These are phyloP conservation scores for Octopus bimaculoides DNA, from an alignment of 1,140 invertebrate species.

Conservation along the genomic window DNA sequence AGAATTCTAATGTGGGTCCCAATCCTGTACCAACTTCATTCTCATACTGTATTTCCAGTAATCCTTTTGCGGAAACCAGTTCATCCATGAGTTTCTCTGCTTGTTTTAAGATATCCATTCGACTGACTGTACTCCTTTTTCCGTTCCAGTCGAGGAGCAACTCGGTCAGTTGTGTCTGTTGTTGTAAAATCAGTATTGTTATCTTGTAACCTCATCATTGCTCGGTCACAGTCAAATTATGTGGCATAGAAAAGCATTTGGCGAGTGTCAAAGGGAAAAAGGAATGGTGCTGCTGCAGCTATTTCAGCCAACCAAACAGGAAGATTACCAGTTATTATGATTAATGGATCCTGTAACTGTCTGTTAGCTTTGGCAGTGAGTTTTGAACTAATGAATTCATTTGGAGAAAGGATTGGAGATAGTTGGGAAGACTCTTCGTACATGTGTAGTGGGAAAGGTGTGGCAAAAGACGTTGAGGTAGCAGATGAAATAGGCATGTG, in stretches of 20 bases:
- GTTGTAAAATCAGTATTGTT: conserved; percentile 70
- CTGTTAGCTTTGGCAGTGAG: conserved; percentile 90
- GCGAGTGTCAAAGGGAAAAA: conserved; percentile 94
- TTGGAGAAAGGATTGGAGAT: conserved; percentile 48
- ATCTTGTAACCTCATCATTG: conserved; percentile 87
- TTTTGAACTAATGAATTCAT: conserved; percentile 75
- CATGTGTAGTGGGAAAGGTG: too few relatives aligned
- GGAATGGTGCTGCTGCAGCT: conserved; percentile 87
- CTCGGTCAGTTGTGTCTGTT: conserved; percentile 72
- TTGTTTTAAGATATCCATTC: conserved; percentile 91
- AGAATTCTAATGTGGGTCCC: conserved; percentile 98
- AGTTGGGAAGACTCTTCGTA: conserved; percentile 13
- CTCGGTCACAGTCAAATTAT: conserved; percentile 86
- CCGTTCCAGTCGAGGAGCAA: conserved; percentile 88
- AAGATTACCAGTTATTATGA: conserved; percentile 97
- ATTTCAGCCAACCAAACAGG: conserved; percentile 94
- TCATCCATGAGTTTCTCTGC: conserved; percentile 94
- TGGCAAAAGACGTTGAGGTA: too few relatives aligned
- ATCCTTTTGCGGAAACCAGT: conserved; percentile 84
- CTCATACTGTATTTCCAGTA: conserved; percentile 95
- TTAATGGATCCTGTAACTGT: conserved; percentile 93
- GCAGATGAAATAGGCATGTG: too few relatives aligned
- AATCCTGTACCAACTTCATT: conserved; percentile 97
- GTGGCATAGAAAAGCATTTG: conserved; percentile 94
- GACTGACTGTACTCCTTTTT: conserved; percentile 79